Evolutionary conservation across 2,797 vertebrate genomes (phyloP).

Genomic region (Sarcophilus harrisii): DNA sequence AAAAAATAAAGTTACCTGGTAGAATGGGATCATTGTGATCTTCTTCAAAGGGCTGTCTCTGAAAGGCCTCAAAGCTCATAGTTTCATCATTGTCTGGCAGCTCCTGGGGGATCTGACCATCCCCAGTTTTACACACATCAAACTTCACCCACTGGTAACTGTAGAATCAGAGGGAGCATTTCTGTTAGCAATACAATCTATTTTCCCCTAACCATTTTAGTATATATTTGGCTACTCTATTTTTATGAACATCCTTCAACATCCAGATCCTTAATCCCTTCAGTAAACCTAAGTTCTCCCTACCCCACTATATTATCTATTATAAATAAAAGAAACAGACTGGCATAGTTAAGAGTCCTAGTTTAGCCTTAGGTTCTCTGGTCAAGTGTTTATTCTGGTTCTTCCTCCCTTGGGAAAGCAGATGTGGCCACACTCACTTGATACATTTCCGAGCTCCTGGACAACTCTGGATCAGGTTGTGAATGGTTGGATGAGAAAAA

Average conservation of each 20-base stretch:
- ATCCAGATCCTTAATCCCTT: background rate
- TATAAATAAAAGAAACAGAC: background rate
- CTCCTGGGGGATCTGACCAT: constrained; percentile 86
- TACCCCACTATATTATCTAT: background rate
- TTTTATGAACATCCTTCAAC: background rate
- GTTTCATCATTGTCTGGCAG: constrained; percentile 88
- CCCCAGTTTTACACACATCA: constrained; percentile 90
- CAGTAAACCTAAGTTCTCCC: background rate
- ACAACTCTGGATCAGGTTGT: constrained; percentile 94
- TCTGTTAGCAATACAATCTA: background rate
- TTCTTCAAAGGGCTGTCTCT: constrained; percentile 87
- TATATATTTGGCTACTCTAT: background rate
- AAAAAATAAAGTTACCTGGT: constrained; percentile 68
- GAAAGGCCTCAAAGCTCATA: constrained; percentile 91
- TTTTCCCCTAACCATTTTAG: background rate
- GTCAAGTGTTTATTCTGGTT: background rate
- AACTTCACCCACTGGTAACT: constrained; percentile 95
- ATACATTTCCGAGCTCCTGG: constrained; percentile 93
- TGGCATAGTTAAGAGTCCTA: background rate
- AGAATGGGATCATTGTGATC: constrained; percentile 82
- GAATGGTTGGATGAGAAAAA: constrained; percentile 92
- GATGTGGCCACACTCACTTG: constrained; percentile 84
- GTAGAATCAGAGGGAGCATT: constrained; percentile 40
- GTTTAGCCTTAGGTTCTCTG: background rate
- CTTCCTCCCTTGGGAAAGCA: background rate